phyloP scores from a whole-genome alignment of 2,113 vertebrate genomes.

The Dinomys branickii region DNA sequence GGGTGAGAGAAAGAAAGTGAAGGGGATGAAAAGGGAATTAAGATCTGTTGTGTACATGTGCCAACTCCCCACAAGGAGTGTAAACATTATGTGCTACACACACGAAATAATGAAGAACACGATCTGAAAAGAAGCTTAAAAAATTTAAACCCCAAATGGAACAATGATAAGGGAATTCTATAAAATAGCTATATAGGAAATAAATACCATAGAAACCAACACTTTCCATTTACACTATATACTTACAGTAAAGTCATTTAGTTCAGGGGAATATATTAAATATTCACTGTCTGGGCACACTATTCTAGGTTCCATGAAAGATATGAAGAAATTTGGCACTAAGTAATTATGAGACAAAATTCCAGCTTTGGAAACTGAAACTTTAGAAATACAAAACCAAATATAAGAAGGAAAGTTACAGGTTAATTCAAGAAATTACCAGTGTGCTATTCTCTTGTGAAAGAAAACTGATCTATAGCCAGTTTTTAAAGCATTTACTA shows the following conservation, averaged over 20 bases:
- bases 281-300: neutral
- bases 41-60: neutral
- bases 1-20: neutral
- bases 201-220: neutral
- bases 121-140: neutral
- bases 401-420: neutral
- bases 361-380: neutral
- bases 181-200: neutral
- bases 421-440: neutral
- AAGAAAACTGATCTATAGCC: neutral
- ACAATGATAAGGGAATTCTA: neutral
- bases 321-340: neutral
- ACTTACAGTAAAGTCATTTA: neutral
- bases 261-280: neutral
- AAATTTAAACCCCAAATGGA: neutral
- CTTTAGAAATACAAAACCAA: neutral
- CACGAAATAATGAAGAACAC: neutral
- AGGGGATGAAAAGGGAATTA: neutral
- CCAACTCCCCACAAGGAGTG: neutral
- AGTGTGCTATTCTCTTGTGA: neutral
- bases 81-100: neutral
- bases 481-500: neutral
- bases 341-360: neutral
- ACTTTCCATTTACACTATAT: neutral
- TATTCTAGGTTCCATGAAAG: neutral